phyloP scores from a whole-genome alignment of 2,113 vertebrate genomes.

The Sinocyclocheilus maitianheensis region DNA sequence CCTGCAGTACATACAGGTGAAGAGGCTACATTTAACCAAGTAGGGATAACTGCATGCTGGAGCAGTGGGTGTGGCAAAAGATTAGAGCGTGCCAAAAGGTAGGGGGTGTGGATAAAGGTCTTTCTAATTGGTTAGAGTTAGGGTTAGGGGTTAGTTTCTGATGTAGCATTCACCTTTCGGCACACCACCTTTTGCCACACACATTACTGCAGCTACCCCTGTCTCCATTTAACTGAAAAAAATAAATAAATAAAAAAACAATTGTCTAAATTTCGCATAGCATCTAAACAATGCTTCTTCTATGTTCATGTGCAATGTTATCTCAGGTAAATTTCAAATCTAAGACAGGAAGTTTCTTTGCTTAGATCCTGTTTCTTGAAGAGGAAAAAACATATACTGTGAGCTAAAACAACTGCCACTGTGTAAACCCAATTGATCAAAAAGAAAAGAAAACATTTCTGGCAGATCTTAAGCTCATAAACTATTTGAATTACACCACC shows the following conservation, averaged over 20 bases:
- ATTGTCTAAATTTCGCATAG: neutral
- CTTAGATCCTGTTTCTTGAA: neutral
- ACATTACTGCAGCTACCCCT: too few species aligned
- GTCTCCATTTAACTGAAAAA: neutral
- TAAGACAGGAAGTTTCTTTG: neutral
- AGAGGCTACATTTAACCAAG: neutral
- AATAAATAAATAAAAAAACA: too few species aligned
- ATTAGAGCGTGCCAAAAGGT: too few species aligned
- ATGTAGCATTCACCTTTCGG: too few species aligned
- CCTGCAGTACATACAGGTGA: neutral
- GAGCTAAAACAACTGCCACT: conserved; percentile 28
- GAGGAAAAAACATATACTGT: neutral
- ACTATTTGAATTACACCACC: neutral
- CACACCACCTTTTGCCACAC: too few species aligned
- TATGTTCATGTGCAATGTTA: neutral
- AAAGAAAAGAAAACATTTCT: conserved; percentile 5
- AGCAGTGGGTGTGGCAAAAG: too few species aligned
- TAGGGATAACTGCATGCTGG: too few species aligned
- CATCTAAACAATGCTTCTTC: neutral
- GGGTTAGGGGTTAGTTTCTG: too few species aligned
- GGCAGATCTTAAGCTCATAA: neutral
- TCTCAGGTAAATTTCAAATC: neutral
- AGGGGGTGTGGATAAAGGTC: too few species aligned
- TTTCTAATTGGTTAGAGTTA: too few species aligned
- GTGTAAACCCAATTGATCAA: neutral